Evolutionary conservation across 2,797 vertebrate genomes (phyloP).

Genomic region (Coendou prehensilis): DNA sequence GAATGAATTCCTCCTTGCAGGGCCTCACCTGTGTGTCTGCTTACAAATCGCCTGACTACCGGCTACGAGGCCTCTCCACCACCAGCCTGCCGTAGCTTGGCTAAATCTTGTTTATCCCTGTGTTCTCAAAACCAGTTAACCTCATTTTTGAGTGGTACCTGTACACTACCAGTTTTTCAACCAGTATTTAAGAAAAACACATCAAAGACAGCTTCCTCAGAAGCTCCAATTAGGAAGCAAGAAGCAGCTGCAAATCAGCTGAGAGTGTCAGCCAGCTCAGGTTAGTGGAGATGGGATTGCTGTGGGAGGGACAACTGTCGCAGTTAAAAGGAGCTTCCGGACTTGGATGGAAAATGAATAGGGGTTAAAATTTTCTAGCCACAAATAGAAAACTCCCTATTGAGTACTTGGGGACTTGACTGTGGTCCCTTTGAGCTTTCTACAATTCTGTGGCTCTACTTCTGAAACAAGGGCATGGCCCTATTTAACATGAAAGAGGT

Average conservation of each 20-base stretch:
- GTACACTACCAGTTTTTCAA: constrained; percentile 44
- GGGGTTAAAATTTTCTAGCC: constrained; percentile 36
- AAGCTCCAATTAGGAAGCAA: constrained; percentile 21
- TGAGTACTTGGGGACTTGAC: background rate
- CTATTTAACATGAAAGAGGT: constrained; percentile 38
- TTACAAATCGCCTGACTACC: background rate
- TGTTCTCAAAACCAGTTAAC: constrained; percentile 18
- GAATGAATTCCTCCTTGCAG: background rate
- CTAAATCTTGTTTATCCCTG: background rate
- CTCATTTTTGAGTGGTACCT: constrained; percentile 11
- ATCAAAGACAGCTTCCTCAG: constrained; percentile 53
- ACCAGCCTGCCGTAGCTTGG: background rate
- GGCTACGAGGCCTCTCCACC: background rate
- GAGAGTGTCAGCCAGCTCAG: background rate
- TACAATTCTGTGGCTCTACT: constrained; percentile 4
- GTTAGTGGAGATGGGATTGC: background rate
- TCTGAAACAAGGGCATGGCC: constrained; percentile 43
- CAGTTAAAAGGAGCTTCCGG: background rate
- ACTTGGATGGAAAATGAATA: background rate
- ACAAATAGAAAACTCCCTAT: constrained; percentile 17
- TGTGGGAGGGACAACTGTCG: background rate
- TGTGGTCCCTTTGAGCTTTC: constrained; percentile 2
- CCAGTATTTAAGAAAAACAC: constrained; percentile 2
- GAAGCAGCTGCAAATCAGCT: background rate
- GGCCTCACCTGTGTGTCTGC: background rate